A percentile compares a stretch with the other conserved stretches of the same genome.
phyloP scores from a whole-genome alignment of 2,113 vertebrate species.

The Petroica traversi region DNA sequence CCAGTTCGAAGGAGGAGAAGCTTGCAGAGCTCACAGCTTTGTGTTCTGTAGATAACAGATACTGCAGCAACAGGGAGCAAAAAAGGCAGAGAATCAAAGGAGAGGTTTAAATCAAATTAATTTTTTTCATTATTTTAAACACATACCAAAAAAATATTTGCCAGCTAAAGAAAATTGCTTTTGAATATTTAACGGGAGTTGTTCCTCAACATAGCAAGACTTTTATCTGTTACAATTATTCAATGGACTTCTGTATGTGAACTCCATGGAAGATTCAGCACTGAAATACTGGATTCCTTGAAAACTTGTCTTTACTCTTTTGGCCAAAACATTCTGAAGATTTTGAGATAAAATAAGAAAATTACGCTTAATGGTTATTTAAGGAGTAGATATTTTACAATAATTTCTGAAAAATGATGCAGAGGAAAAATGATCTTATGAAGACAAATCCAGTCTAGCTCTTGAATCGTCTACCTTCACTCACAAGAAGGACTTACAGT shows the following conservation, averaged over 20 bases:
- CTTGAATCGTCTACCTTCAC: background rate
- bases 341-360: background rate
- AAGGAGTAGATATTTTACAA: background rate
- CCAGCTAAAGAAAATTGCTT: background rate
- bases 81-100: background rate
- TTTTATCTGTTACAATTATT: background rate
- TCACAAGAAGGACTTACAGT: background rate
- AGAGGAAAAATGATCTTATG: background rate
- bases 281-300: background rate
- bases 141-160: background rate
- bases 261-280: background rate
- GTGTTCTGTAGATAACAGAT: slow-evolving; percentile 21
- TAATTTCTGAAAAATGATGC: background rate
- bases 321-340: background rate
- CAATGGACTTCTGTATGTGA: background rate
- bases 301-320: background rate
- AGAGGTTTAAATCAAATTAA: background rate
- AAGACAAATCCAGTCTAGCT: background rate
- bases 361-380: background rate
- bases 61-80: background rate
- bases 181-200: background rate
- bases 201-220: background rate
- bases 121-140: background rate
- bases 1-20: slow-evolving; percentile 18
- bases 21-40: background rate